Conservation (phyloP, 2,797 vertebrate genomes). For the Bradypodion pumilum region DNA sequence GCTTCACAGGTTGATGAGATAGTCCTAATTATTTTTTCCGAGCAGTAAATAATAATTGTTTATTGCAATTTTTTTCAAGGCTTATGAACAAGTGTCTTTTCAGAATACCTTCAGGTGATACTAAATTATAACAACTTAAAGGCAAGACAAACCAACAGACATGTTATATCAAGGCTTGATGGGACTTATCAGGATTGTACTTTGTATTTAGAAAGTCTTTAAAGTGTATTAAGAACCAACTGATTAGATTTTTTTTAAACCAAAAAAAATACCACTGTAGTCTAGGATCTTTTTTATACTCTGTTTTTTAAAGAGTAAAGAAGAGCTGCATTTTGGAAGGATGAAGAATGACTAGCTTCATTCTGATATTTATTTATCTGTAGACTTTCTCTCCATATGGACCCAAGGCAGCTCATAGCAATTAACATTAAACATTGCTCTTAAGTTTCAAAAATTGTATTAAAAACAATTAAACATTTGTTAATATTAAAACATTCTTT, state of each 20-base stretch:
- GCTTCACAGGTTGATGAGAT: background rate
- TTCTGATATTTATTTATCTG: slow-evolving; percentile 34
- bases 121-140: background rate
- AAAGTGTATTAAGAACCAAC: background rate
- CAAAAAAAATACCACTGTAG: no score
- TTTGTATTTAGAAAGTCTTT: background rate
- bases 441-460: no score
- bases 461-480: no score
- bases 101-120: background rate
- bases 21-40: fast-evolving
- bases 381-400: no score
- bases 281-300: no score
- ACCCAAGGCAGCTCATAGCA: no score
- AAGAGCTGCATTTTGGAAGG: slow-evolving; percentile 40
- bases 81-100: background rate
- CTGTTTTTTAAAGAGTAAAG: slow-evolving; percentile 26
- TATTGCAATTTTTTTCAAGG: background rate
- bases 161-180: background rate
- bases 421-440: no score
- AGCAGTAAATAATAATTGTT: background rate
- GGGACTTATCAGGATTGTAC: background rate
- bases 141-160: background rate
- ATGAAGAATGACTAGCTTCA: slow-evolving; percentile 54
- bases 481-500: no score
- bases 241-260: background rate